Conservation (phyloP, 2,888 invertebrate genomes). For the Branchipolynoe longqiensis region DNA sequence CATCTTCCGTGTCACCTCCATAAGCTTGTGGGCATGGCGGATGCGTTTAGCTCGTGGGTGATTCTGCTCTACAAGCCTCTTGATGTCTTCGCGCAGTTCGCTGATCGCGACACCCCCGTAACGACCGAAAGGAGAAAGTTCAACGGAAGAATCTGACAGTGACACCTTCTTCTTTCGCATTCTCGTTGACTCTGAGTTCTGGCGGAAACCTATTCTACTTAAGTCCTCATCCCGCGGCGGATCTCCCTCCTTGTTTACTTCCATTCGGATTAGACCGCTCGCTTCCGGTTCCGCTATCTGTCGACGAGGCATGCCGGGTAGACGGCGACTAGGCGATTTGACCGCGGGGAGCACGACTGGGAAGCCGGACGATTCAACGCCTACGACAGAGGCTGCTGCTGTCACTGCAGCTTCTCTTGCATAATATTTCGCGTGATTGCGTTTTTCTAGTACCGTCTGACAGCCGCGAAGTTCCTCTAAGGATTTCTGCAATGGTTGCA, state of each 20-base stretch:
- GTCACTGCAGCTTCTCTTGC: no score
- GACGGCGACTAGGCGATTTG: not conserved
- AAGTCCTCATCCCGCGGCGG: no score
- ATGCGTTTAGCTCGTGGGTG: constrained; percentile 43
- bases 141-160: no score
- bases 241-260: no score
- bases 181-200: no score
- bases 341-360: not conserved
- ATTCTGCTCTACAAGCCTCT: constrained; percentile 38
- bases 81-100: constrained; percentile 42
- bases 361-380: no score
- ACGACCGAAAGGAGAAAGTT: constrained; percentile 7
- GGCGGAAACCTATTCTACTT: no score
- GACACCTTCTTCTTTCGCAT: no score
- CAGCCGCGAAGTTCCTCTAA: constrained; percentile 14
- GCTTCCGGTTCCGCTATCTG: not conserved
- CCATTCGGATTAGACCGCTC: no score
- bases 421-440: no score
- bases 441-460: constrained; percentile 3
- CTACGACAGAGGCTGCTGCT: no score
- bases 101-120: constrained; percentile 31
- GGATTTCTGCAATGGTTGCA: constrained; percentile 33
- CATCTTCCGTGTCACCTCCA: constrained; percentile 20
- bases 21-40: constrained; percentile 33
- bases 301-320: not conserved